These are phyloP conservation scores for Clarias batrachus DNA, from an alignment of 2,113 vertebrate genomes.

Conservation along the genomic window DNA sequence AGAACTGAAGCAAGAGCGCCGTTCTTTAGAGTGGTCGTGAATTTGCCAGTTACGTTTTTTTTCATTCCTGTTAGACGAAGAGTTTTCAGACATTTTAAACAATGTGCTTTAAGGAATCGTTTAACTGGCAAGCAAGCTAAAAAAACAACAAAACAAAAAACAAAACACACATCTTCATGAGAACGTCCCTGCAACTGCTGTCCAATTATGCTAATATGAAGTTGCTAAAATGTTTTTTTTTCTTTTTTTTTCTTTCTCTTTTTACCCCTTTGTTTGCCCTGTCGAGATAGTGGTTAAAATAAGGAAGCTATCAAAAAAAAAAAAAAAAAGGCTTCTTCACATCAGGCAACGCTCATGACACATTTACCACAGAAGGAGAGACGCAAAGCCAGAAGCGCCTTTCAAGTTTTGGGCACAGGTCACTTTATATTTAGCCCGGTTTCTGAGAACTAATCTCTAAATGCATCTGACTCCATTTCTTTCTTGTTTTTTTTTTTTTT, in stretches of 20 bases:
- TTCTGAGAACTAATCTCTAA: background rate
- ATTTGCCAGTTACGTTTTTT: background rate
- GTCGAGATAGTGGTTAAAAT: slow-evolving; percentile 5
- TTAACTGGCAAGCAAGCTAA: background rate
- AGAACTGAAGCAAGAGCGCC: background rate
- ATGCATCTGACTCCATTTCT: too few species aligned
- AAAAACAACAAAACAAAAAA: background rate
- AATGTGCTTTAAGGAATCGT: background rate
- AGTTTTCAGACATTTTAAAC: background rate
- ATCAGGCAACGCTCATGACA: slow-evolving; percentile 2
- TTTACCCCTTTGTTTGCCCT: background rate
- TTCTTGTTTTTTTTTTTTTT: background rate
- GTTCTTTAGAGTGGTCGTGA: background rate
- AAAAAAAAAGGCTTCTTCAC: background rate
- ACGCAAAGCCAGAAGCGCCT: background rate
- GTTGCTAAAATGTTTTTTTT: too few species aligned
- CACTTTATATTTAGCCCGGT: background rate
- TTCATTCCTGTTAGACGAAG: background rate
- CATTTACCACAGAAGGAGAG: slow-evolving; percentile 15
- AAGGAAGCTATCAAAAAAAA: slow-evolving; percentile 14
- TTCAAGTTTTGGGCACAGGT: background rate
- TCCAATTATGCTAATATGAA: background rate
- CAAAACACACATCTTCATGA: background rate
- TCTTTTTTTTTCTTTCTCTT: background rate
- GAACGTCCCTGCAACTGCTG: background rate